Evolutionary conservation across 2,888 invertebrate genomes (phyloP), one percentile per base, ranked within the genome.

Genomic region (Clusia tigrina): DNA sequence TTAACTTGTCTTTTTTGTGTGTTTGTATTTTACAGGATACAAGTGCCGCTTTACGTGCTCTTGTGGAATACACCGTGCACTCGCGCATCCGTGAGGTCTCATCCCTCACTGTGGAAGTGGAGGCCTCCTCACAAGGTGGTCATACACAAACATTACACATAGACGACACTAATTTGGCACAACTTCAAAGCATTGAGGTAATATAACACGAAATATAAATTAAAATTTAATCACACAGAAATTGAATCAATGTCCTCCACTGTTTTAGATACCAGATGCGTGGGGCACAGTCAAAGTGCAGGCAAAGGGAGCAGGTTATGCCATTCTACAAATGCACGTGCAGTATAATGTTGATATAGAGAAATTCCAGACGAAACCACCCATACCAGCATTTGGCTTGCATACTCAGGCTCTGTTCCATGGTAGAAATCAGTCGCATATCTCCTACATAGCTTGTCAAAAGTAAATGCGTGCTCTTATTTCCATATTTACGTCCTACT

Each of bases 271-370:
- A 81, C 94, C 95, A 0, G 89, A 92, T 76, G 96, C 96, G 53
- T 97, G 94, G 93, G 97, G 97, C 75, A 95, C 94, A 1, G 93
- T 97, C 38, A 93, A 94, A 84, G 94, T 96, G 53, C 91, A 93
- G 72, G 96, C 94, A 0, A 91, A 91, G 79, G 98, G 97, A 68
- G 93, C 94, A 2, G 97, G 97, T n/a, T 93, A 93, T 84, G 96
- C 96, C 2, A 90, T 97, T 74, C 87, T 97, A 70, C 96, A 97
- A 86, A 91, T 97, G 90, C 91, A 93, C 37, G 94, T 94, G 24
- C 92, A 94, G 81, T 96, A 95, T 85, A 95, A 95, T 85, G 94
- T 96, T 57, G 95, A 95, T 82, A 89, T 90, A 72, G 87, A 87
- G 58, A 88, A 89, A 79, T 94, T 93, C 87, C 93, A 94, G 84